phyloP scores from a whole-genome alignment of 1,140 invertebrate species.

The Leptinotarsa defecta region DNA sequence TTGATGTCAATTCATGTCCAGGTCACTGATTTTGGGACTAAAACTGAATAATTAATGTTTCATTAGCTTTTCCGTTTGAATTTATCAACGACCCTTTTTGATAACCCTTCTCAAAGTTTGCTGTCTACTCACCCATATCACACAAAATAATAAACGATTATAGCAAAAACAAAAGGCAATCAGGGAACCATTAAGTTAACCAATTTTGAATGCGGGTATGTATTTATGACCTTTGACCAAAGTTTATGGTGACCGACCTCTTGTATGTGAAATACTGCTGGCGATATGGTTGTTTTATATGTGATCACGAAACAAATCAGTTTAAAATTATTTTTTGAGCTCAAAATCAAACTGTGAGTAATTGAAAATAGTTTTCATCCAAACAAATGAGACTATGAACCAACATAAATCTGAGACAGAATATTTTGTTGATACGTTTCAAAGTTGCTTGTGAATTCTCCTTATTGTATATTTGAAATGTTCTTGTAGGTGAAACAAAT shows the following conservation, averaged over 20 bases:
- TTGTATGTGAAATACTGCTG: background rate
- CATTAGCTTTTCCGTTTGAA: background rate
- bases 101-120: constrained; percentile 6
- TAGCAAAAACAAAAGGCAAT: constrained; percentile 14
- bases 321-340: too few species aligned
- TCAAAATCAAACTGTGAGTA: too few species aligned
- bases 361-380: too few species aligned
- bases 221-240: constrained; percentile 1
- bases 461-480: too few species aligned
- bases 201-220: background rate
- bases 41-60: background rate
- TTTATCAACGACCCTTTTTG: background rate
- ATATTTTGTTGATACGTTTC: too few species aligned
- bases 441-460: too few species aligned
- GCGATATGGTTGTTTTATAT: background rate
- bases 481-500: too few species aligned
- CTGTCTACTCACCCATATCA: background rate
- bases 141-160: constrained; percentile 3
- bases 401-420: too few species aligned
- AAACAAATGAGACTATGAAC: too few species aligned
- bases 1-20: too few species aligned
- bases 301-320: background rate
- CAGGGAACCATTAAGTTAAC: background rate
- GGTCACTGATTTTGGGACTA: background rate
- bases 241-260: background rate